phyloP scores from a whole-genome alignment of 2,797 vertebrate genomes.

The Bufotes viridis region DNA sequence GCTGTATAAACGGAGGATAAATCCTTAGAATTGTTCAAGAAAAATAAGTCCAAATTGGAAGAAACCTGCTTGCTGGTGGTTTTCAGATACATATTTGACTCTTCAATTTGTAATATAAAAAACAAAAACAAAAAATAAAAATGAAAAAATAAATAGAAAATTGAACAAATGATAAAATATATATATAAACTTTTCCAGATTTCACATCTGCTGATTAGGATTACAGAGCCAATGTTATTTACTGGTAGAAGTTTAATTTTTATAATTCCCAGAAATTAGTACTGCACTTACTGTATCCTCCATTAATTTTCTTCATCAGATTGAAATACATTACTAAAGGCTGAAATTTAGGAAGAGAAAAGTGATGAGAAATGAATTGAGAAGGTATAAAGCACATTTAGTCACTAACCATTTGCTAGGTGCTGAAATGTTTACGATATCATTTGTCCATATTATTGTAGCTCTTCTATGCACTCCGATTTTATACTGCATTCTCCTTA shows the following conservation, averaged over 20 bases:
- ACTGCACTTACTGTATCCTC: background rate
- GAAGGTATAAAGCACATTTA: background rate
- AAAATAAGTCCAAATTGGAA: background rate
- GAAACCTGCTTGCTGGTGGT: background rate
- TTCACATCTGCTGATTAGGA: no score
- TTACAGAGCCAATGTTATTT: background rate
- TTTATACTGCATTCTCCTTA: background rate
- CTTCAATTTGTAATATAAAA: background rate
- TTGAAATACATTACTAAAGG: background rate
- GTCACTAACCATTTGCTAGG: constrained; percentile 29
- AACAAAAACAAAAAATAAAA: background rate
- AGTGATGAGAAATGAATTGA: constrained; percentile 23
- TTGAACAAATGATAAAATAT: no score
- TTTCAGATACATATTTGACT: background rate
- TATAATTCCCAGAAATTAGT: constrained; percentile 9
- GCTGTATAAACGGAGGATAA: no score
- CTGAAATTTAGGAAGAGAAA: background rate
- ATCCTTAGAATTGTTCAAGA: no score
- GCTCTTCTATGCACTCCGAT: background rate
- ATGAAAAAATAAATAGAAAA: no score
- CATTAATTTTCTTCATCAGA: constrained; percentile 31
- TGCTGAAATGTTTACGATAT: constrained; percentile 30
- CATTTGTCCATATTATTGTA: constrained; percentile 17
- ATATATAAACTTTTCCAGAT: no score
- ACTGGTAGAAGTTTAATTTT: background rate